Conservation (phyloP, 2,113 vertebrate genomes). For the Bufo bufo region DNA sequence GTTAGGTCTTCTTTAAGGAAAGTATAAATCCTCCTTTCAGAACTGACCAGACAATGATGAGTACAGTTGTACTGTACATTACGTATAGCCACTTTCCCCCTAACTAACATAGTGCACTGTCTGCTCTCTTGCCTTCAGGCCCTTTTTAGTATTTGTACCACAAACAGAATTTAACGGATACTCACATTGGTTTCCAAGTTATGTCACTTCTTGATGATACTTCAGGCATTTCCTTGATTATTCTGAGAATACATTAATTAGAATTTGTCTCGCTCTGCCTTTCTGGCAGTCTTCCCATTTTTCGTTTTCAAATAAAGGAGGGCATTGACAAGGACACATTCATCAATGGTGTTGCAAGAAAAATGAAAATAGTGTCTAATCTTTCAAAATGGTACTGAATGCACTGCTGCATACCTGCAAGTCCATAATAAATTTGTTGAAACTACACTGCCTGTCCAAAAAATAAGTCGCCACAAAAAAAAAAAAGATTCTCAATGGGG, state of each 20-base stretch:
- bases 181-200: neutral
- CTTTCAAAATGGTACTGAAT: too few species aligned
- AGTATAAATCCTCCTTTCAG: neutral
- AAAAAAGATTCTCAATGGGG: too few species aligned
- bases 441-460: too few species aligned
- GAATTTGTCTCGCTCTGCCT: neutral
- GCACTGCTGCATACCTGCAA: too few species aligned
- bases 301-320: neutral
- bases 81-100: neutral
- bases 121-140: neutral
- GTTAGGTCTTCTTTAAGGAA: neutral
- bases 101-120: neutral
- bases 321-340: too few species aligned
- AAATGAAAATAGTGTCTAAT: too few species aligned
- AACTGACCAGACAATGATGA: neutral
- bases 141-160: neutral
- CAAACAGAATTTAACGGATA: slow-evolving; percentile 9
- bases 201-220: neutral
- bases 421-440: too few species aligned
- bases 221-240: neutral
- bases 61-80: neutral
- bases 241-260: neutral
- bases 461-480: too few species aligned
- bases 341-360: too few species aligned
- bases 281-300: neutral